Percentiles rank a stretch among this genome's conserved stretches.
These are phyloP conservation scores for Sceliomorpha sp. DNA, from an alignment of 2,888 invertebrate species.

Conservation along the genomic window DNA sequence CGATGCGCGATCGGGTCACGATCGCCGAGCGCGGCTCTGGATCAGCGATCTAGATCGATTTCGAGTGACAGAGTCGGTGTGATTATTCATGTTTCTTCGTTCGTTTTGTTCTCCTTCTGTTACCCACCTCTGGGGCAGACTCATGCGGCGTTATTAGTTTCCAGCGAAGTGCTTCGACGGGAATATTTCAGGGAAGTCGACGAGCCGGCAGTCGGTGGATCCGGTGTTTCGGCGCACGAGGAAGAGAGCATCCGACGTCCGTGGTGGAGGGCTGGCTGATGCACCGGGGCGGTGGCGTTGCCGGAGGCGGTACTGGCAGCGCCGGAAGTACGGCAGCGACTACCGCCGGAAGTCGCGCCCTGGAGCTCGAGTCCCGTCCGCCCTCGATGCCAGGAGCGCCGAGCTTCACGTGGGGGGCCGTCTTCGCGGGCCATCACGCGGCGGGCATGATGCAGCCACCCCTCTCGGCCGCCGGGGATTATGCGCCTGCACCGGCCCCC, in stretches of 20 bases:
- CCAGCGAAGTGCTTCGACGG: too few relatives aligned
- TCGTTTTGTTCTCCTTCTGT: too few relatives aligned
- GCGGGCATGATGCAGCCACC: conserved; percentile 84
- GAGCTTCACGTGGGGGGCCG: conserved; percentile 77
- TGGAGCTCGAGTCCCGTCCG: conserved; percentile 84
- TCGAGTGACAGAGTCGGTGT: too few relatives aligned
- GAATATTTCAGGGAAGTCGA: too few relatives aligned
- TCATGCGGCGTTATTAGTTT: too few relatives aligned
- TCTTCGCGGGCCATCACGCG: conserved; percentile 80
- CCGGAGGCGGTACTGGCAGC: conserved; percentile 83
- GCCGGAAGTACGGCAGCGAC: conserved; percentile 80
- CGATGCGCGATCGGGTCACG: too few relatives aligned
- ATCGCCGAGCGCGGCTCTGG: too few relatives aligned
- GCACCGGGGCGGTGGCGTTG: conserved; percentile 88
- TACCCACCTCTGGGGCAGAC: too few relatives aligned
- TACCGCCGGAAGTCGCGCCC: conserved; percentile 78
- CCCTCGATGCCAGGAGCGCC: conserved; percentile 81
- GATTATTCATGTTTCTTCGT: too few relatives aligned
- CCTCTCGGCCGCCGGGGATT: conserved; percentile 70
- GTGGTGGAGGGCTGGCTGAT: conserved; percentile 83
- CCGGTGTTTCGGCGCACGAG: too few relatives aligned
- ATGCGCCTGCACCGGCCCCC: conserved; percentile 80
- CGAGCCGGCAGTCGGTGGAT: too few relatives aligned
- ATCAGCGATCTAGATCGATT: too few relatives aligned
- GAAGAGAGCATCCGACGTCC: conserved; percentile 60